A percentile compares a stretch with the other conserved stretches of the same genome.
Evolutionary conservation across 2,797 vertebrate species (phyloP).

Genomic region (Myotis findleyi): DNA sequence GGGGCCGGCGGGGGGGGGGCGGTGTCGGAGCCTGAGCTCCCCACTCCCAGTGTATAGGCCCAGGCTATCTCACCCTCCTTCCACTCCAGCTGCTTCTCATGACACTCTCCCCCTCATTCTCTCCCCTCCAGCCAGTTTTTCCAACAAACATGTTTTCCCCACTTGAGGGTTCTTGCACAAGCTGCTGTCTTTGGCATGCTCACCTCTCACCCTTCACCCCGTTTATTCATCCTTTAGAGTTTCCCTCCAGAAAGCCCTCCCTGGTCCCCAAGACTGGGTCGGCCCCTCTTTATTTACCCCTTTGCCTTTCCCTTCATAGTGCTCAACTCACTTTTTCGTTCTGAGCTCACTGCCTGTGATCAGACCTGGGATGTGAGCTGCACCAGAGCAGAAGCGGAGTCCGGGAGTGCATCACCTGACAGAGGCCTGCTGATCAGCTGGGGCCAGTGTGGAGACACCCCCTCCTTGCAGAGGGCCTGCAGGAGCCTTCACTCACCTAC

Average conservation of each 20-base stretch:
- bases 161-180: slow-evolving; percentile 6
- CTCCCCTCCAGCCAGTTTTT: slow-evolving; percentile 49
- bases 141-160: slow-evolving; percentile 20
- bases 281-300: neutral
- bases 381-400: neutral
- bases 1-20: no score
- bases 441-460: neutral
- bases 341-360: neutral
- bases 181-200: neutral
- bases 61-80: neutral
- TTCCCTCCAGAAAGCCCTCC: neutral
- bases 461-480: neutral
- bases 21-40: neutral
- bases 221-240: neutral
- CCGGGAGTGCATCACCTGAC: neutral
- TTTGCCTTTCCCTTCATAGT: neutral
- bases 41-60: neutral
- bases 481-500: neutral
- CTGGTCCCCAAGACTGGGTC: neutral
- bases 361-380: neutral
- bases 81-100: neutral
- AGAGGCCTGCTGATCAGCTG: no score
- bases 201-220: neutral
- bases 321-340: neutral
- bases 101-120: neutral